Percentiles rank a stretch among this genome's conserved stretches.
phyloP scores from a whole-genome alignment of 2,888 invertebrate species.

The Seladonia tumulorum region DNA sequence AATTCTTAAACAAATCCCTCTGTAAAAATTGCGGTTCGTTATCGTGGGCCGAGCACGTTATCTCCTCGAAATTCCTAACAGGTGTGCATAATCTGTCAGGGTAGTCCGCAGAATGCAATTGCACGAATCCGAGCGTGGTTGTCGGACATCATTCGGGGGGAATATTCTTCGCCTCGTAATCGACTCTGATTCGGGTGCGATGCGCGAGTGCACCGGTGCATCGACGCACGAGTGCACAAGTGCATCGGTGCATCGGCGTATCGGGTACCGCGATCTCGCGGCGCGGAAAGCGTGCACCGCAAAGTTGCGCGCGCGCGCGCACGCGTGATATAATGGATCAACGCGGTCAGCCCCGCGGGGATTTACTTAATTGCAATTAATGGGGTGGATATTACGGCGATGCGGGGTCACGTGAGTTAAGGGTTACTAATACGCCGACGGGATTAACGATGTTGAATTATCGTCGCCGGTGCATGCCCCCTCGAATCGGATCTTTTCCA shows the following conservation, averaged over 20 bases:
- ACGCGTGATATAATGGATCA: constrained; percentile 73
- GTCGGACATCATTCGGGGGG: constrained; percentile 15
- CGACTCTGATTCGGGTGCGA: constrained; percentile 1
- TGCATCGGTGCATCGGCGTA: constrained; percentile 12
- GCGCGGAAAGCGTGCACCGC: constrained; percentile 64
- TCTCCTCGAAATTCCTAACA: constrained; percentile 4
- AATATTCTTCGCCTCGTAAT: constrained; percentile 30
- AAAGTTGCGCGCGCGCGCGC: constrained; percentile 49
- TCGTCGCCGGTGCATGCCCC: constrained; percentile 71
- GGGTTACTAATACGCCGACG: constrained; percentile 82
- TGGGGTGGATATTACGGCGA: constrained; percentile 81
- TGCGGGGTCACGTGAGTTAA: constrained; percentile 78
- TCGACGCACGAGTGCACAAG: constrained; percentile 21
- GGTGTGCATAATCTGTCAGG: neutral
- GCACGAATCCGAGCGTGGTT: constrained; percentile 19
- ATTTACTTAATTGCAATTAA: constrained; percentile 84
- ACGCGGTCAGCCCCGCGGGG: constrained; percentile 70
- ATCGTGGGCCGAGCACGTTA: constrained; percentile 15
- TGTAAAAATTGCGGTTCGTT: neutral
- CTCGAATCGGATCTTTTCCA: constrained; percentile 32
- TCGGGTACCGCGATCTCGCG: neutral
- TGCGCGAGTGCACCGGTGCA: constrained; percentile 22
- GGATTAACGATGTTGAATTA: constrained; percentile 83
- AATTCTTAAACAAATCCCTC: constrained; percentile 20
- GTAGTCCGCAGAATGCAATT: neutral